phyloP scores from a whole-genome alignment of 2,113 vertebrate genomes.

The Passerina amoena region DNA sequence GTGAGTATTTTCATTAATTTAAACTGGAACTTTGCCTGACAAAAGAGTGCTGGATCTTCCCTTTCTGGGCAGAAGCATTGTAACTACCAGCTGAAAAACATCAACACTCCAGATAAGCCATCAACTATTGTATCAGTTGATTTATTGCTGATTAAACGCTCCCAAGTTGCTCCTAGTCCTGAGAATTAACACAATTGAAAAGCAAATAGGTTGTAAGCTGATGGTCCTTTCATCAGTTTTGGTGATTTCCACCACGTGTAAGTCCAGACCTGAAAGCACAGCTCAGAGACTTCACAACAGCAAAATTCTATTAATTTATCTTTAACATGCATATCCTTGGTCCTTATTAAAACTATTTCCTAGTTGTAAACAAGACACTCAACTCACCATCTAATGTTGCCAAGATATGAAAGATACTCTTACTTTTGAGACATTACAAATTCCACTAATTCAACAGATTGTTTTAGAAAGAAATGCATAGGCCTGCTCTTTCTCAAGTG shows the following conservation, averaged over 20 bases:
- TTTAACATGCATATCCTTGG: background rate
- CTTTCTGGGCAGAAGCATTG: slow-evolving; percentile 10
- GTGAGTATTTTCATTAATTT: slow-evolving; percentile 6
- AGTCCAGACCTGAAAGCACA: background rate
- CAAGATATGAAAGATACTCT: background rate
- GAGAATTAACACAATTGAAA: background rate
- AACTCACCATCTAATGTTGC: background rate
- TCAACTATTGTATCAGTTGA: background rate
- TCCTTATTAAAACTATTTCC: background rate
- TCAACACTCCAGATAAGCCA: slow-evolving; percentile 50
- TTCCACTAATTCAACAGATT: background rate
- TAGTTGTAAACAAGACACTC: background rate
- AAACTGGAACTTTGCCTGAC: slow-evolving; percentile 20
- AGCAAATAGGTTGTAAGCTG: background rate
- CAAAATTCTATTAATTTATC: background rate
- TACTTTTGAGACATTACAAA: background rate
- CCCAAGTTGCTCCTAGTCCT: background rate
- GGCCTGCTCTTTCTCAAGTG: background rate
- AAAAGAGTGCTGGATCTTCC: background rate
- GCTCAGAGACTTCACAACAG: background rate
- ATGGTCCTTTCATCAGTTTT: background rate
- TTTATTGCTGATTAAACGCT: slow-evolving; percentile 45
- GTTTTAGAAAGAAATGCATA: background rate
- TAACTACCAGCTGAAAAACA: slow-evolving; percentile 49
- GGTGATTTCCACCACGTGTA: background rate